These are phyloP conservation scores for Acleris cristana DNA, from an alignment of 2,888 invertebrate species.

Conservation along the genomic window DNA sequence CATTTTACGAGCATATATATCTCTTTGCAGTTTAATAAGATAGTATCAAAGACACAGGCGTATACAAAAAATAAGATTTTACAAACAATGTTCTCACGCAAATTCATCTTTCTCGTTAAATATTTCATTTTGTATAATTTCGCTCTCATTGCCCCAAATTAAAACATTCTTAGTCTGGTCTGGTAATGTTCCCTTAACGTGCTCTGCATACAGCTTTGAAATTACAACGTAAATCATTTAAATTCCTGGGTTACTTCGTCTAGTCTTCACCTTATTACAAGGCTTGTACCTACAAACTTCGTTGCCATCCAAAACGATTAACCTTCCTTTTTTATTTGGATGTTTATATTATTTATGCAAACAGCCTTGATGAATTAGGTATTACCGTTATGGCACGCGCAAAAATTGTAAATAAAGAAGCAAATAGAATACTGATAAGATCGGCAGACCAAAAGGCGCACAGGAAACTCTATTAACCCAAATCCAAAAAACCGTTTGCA, in stretches of 20 bases:
- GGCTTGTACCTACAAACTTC: constrained; percentile 9
- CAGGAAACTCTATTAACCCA: constrained; percentile 32
- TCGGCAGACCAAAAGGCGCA: constrained; percentile 16
- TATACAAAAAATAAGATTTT: neutral
- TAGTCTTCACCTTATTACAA: constrained; percentile 16
- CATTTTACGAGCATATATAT: no score
- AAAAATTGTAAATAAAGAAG: constrained; percentile 26
- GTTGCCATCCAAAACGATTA: constrained; percentile 19
- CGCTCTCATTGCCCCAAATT: constrained; percentile 11
- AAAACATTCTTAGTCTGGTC: constrained; percentile 9
- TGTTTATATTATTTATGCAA: constrained; percentile 16
- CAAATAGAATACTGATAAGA: constrained; percentile 33
- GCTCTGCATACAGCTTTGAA: constrained; percentile 12
- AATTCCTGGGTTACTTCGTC: constrained; percentile 23
- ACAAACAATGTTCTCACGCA: neutral
- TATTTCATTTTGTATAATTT: neutral
- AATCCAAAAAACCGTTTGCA: constrained; percentile 22
- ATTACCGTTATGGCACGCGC: constrained; percentile 32
- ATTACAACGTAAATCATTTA: constrained; percentile 29
- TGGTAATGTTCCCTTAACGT: constrained; percentile 19
- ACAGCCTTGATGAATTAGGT: constrained; percentile 29
- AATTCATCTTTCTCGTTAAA: neutral
- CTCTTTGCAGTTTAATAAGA: no score
- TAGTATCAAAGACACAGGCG: neutral
- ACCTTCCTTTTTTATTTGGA: constrained; percentile 26